These are phyloP conservation scores for Cherax destructor DNA, from an alignment of 1,140 invertebrate genomes.

Conservation along the genomic window DNA sequence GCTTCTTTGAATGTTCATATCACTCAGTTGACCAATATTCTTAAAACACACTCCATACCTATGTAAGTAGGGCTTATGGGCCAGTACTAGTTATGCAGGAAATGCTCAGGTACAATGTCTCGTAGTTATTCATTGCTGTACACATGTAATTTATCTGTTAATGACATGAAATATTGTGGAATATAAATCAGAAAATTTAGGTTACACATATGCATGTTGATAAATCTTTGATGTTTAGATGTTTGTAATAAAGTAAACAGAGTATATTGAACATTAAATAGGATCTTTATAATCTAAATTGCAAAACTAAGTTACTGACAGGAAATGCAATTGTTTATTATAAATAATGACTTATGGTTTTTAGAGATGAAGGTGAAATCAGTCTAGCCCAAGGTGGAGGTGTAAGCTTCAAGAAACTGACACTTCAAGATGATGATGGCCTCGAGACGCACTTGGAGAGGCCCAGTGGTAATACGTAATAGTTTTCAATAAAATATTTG, in stretches of 20 bases:
- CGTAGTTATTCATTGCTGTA: too few relatives aligned
- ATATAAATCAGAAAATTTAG: too few relatives aligned
- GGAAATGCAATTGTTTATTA: neutral
- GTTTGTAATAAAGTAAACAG: too few relatives aligned
- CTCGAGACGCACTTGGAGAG: constrained; percentile 62
- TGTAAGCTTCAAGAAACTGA: constrained; percentile 53
- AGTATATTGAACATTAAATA: too few relatives aligned
- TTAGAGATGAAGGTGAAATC: constrained; percentile 60
- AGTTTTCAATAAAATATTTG: too few relatives aligned
- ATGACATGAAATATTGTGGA: neutral
- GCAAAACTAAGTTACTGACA: neutral
- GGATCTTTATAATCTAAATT: neutral
- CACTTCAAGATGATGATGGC: constrained; percentile 67
- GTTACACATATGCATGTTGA: too few relatives aligned
- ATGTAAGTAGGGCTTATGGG: constrained; percentile 25
- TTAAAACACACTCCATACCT: constrained; percentile 60
- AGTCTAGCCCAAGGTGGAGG: constrained; percentile 47
- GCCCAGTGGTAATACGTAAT: constrained; percentile 20
- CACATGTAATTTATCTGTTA: too few relatives aligned
- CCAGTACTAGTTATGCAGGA: too few relatives aligned
- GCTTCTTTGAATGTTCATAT: constrained; percentile 28
- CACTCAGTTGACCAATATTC: constrained; percentile 47
- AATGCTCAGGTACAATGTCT: too few relatives aligned
- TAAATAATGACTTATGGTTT: neutral
- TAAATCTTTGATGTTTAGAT: too few relatives aligned